phyloP scores from a whole-genome alignment of 2,113 vertebrate genomes.

The Pao palembangensis region DNA sequence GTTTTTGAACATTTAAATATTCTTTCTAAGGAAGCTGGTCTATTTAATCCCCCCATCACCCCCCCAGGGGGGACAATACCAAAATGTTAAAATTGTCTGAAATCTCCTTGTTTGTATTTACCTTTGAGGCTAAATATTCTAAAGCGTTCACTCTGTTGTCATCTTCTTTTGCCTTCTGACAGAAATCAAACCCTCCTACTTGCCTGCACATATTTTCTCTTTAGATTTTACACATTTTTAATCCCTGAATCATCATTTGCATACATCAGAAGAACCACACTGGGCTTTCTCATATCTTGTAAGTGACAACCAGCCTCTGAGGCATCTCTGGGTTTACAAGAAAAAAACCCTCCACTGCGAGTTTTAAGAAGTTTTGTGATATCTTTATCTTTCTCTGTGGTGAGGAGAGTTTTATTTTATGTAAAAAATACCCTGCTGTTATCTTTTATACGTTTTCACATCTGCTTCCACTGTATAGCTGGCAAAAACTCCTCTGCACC shows the following conservation, averaged over 20 bases:
- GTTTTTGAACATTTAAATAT: no score
- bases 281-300: slow-evolving; percentile 27
- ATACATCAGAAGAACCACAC: slow-evolving; percentile 30
- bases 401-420: neutral
- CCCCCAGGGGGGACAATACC: no score
- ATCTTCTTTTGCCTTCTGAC: slow-evolving; percentile 24
- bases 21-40: no score
- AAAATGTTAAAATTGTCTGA: no score
- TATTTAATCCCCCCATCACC: no score
- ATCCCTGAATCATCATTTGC: slow-evolving; percentile 24
- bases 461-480: no score
- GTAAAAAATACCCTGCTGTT: slow-evolving; percentile 6
- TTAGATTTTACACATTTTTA: slow-evolving; percentile 22
- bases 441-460: neutral
- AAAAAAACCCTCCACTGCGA: slow-evolving; percentile 10
- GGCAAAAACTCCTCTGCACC: no score
- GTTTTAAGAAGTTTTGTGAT: slow-evolving; percentile 18
- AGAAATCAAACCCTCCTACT: slow-evolving; percentile 4
- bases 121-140: slow-evolving; percentile 3
- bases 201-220: slow-evolving; percentile 26
- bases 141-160: slow-evolving; percentile 1
- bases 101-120: no score
- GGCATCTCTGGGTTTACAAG: slow-evolving; percentile 36
- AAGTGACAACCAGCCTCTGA: slow-evolving; percentile 37
- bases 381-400: slow-evolving; percentile 21